Evolutionary conservation across 2,888 invertebrate genomes (phyloP).

Genomic region (Apantesis nais): DNA sequence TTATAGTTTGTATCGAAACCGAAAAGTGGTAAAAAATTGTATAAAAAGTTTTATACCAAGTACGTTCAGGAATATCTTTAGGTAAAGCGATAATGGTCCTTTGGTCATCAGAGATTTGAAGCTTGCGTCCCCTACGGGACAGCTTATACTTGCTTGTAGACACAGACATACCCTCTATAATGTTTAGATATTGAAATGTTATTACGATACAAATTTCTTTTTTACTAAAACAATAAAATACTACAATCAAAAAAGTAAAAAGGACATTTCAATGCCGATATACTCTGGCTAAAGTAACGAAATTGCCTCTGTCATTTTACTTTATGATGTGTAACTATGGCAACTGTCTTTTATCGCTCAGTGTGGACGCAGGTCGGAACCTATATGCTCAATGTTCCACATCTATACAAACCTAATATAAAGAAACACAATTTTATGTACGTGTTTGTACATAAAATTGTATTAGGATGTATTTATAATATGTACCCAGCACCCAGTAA

Average conservation of each 20-base stretch:
- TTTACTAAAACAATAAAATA: slow-evolving; percentile 10
- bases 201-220: neutral
- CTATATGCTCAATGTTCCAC: too few relatives aligned
- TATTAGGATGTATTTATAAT: too few relatives aligned
- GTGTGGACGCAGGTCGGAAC: too few relatives aligned
- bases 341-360: neutral
- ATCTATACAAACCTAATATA: too few relatives aligned
- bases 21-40: neutral
- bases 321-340: slow-evolving; percentile 2
- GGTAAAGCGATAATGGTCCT: slow-evolving; percentile 68
- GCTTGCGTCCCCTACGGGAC: slow-evolving; percentile 68
- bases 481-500: too few relatives aligned
- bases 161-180: slow-evolving; percentile 1
- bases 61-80: slow-evolving; percentile 74
- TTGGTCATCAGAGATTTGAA: slow-evolving; percentile 67
- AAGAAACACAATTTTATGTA: too few relatives aligned
- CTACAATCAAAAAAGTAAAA: slow-evolving; percentile 9
- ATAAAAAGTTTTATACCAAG: slow-evolving; percentile 58
- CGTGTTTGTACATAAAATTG: too few relatives aligned
- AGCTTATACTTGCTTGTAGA: slow-evolving; percentile 60
- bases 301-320: neutral
- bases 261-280: slow-evolving; percentile 3
- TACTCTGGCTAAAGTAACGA: slow-evolving; percentile 4
- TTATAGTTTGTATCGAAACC: neutral
- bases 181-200: neutral